Evolutionary conservation across 2,797 vertebrate species (phyloP).

Genomic region (Gadopsis marmoratus): DNA sequence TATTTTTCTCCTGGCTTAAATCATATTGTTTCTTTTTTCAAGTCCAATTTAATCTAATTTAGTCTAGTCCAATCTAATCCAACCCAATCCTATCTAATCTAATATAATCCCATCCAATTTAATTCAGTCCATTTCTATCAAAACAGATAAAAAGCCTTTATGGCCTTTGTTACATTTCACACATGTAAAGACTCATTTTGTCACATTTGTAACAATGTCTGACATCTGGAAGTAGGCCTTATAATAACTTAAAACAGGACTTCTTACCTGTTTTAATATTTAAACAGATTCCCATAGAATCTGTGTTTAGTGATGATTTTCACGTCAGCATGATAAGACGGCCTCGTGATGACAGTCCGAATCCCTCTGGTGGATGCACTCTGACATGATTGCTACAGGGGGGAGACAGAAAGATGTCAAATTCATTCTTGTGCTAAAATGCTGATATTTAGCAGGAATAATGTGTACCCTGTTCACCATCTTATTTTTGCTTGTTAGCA

Average conservation of each 20-base stretch:
- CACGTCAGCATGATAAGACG: not conserved
- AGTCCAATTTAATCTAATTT: conserved; percentile 5
- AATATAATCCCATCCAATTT: not conserved
- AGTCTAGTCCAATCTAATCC: not conserved
- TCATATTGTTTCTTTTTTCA: not conserved
- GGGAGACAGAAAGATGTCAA: not conserved
- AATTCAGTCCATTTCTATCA: not conserved
- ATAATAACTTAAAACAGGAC: not conserved
- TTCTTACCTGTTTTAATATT: not conserved
- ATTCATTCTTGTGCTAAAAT: not conserved
- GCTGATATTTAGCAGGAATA: not conserved
- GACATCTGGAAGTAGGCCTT: not conserved
- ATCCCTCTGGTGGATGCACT: not conserved
- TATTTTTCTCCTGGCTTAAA: not conserved
- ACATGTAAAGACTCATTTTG: not conserved
- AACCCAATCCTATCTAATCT: not conserved
- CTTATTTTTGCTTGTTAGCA: no score
- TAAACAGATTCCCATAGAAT: not conserved
- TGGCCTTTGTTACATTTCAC: not conserved
- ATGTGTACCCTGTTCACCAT: not conserved
- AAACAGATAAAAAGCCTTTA: not conserved
- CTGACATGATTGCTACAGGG: not conserved
- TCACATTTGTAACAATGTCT: not conserved
- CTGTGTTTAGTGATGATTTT: not conserved
- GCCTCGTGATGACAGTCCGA: conserved; percentile 16